Conservation (phyloP, 2,888 invertebrate species). For the Microctonus brassicae region DNA sequence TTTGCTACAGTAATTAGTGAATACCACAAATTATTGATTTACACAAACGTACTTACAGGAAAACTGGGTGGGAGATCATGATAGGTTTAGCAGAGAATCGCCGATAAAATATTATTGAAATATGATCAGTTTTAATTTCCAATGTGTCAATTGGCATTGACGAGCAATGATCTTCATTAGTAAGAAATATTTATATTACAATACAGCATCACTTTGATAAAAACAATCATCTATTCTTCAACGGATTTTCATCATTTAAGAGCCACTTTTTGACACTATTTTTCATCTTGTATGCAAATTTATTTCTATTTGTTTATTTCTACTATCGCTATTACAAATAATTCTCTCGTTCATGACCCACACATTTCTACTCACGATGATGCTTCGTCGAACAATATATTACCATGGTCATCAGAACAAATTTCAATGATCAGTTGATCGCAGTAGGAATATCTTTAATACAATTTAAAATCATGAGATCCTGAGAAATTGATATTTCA, state of each 20-base stretch:
- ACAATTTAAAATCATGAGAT: not conserved
- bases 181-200: slow-evolving; percentile 56
- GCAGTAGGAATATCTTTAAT: not conserved
- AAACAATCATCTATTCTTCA: slow-evolving; percentile 64
- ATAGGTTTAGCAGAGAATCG: not conserved
- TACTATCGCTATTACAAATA: not conserved
- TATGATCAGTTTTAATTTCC: slow-evolving; percentile 58
- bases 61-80: not conserved
- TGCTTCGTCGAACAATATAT: not conserved
- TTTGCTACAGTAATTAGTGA: not conserved
- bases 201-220: slow-evolving; percentile 64
- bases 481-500: not conserved
- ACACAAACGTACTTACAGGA: not conserved
- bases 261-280: not conserved
- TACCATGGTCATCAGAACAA: not conserved
- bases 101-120: slow-evolving; percentile 46
- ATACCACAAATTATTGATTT: not conserved
- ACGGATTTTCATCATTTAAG: slow-evolving; percentile 54
- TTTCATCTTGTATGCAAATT: not conserved
- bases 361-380: not conserved
- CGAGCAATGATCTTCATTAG: slow-evolving; percentile 47
- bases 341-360: not conserved
- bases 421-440: not conserved
- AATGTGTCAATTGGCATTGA: slow-evolving; percentile 50
- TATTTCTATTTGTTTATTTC: slow-evolving; percentile 1